These are phyloP conservation scores for Mesoligia furuncula DNA, from an alignment of 2,888 invertebrate genomes.

Conservation along the genomic window DNA sequence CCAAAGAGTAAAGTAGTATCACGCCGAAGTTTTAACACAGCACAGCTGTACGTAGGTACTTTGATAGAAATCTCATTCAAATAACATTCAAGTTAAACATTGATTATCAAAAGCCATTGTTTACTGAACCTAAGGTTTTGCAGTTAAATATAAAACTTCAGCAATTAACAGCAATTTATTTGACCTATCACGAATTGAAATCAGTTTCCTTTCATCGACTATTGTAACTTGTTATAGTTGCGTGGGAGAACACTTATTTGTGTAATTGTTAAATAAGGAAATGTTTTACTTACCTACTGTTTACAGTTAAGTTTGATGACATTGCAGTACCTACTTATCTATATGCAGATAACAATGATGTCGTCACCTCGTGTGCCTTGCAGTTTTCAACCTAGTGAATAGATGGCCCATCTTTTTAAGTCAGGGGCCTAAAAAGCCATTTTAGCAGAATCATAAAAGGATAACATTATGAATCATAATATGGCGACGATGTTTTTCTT, in stretches of 20 bases:
- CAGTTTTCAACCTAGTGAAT: not conserved
- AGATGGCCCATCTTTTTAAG: not conserved
- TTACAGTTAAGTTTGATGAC: too few relatives aligned
- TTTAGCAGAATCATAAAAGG: too few relatives aligned
- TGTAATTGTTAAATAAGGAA: constrained; percentile 22
- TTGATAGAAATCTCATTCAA: constrained; percentile 16
- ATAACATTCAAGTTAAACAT: not conserved
- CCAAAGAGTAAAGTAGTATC: too few relatives aligned
- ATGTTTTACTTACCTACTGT: not conserved
- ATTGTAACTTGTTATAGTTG: constrained; percentile 28
- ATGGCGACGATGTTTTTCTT: too few relatives aligned
- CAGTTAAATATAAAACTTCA: constrained; percentile 28
- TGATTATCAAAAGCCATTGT: constrained; percentile 10
- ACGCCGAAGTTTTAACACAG: not conserved
- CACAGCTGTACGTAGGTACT: not conserved
- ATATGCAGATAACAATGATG: not conserved
- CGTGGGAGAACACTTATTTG: constrained; percentile 39
- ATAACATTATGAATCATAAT: too few relatives aligned
- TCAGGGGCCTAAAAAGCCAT: too few relatives aligned
- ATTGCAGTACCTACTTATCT: not conserved
- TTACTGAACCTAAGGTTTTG: not conserved
- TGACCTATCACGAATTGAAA: constrained; percentile 42
- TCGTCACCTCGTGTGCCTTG: not conserved
- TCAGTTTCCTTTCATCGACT: constrained; percentile 32
- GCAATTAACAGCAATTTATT: constrained; percentile 43